Evolutionary conservation across 1,140 invertebrate genomes (phyloP), one percentile per base, ranked within the genome.

Genomic region (Xylocopa sonorina): DNA sequence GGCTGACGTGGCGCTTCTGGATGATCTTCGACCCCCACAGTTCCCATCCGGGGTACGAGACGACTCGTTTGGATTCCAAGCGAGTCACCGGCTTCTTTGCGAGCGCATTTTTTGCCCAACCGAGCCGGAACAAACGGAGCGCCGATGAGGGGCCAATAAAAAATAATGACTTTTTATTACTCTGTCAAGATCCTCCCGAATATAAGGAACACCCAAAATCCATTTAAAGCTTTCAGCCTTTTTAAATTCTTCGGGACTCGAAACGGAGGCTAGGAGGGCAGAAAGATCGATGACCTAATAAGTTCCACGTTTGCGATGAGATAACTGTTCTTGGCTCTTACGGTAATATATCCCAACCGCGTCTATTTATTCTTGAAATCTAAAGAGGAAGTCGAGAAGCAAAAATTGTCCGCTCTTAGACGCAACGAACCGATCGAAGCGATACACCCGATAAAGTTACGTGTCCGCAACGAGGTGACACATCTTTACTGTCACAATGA

Each of bases 41-140:
- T 64, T 46, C 60, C 41, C 7, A 41, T 14, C 21, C 53, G 14
- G 62, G 57, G 32, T 32, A 14, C 21, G 46, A 10, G 62, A 50
- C 41, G 63, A 83, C 71, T 29, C 64, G 43, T 64, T 43, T 43
- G 29, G 80, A 83, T 83, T 84, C 57, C 62, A 43, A 32, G n/a
- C 29, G 55, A 71, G 67, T 43, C 75, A 60, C 55, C n/a, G 73
- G 62, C 62, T 66, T 57, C 55, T 46, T 24, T 21, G 29, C 41
- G 43, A 18, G 29, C n/a, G 4, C 18, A 71, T 51, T 60, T 60
- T 60, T 53, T 72, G 38, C 34, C 57, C 48, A 76, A 46, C 1
- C 5, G 14, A 46, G 14, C 2, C 12, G 34, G 18, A 27, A 46
- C n/a, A 48, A 69, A 68, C 38, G 21, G 24, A 58, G 38, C 34